Conservation (phyloP, 2,797 vertebrate species). For the Crocidura indochinensis region DNA sequence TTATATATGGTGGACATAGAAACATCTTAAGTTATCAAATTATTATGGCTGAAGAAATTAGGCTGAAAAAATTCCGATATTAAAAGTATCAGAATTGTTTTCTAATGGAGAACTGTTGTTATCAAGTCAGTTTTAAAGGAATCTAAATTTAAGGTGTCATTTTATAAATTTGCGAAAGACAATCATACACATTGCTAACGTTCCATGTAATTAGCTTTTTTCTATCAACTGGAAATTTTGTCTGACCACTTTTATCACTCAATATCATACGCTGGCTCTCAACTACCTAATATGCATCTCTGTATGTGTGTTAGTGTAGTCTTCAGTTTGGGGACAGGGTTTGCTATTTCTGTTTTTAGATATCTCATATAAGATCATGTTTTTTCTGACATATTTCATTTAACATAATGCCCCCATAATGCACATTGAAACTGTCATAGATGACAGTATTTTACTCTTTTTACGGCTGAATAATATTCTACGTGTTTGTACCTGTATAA, state of each 20-base stretch:
- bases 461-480: background rate
- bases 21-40: conserved; percentile 48
- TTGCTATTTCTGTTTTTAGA: background rate
- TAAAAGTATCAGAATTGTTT: background rate
- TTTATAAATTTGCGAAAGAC: background rate
- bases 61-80: conserved; percentile 37
- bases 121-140: conserved; percentile 19
- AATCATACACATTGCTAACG: background rate
- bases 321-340: background rate
- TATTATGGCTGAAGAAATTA: background rate
- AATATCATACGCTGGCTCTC: background rate
- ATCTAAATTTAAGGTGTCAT: background rate
- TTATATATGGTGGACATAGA: conserved; percentile 23
- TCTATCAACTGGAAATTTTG: background rate
- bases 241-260: background rate
- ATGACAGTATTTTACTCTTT: conserved; percentile 16
- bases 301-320: background rate
- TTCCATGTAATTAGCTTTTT: background rate
- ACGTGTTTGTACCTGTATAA: background rate
- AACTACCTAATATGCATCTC: background rate
- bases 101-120: conserved; percentile 25
- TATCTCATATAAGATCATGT: background rate
- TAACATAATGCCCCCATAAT: background rate
- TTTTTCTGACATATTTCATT: conserved; percentile 1
- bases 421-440: background rate